Evolutionary conservation across 1,140 invertebrate genomes (phyloP).

Genomic region (Penaeus chinensis): DNA sequence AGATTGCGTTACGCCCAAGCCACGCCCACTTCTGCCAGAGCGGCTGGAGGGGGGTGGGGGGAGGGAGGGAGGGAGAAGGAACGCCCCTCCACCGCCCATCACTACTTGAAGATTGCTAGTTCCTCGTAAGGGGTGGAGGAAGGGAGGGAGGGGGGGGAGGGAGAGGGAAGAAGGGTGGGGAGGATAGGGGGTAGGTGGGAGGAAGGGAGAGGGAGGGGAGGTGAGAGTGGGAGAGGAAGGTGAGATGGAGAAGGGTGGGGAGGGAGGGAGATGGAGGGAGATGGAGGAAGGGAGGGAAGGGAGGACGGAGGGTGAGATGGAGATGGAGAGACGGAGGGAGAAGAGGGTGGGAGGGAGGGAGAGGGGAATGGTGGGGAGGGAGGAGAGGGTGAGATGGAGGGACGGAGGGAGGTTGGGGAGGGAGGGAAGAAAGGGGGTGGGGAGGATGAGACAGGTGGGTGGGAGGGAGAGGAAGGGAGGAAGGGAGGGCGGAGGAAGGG

Average conservation of each 20-base stretch:
- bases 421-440: slow-evolving; percentile 1
- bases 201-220: background rate
- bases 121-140: background rate
- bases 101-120: too few species aligned
- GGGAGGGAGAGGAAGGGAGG: slow-evolving; percentile 19
- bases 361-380: background rate
- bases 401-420: background rate
- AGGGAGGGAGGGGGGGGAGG: background rate
- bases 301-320: background rate
- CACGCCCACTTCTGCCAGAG: slow-evolving; percentile 18
- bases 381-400: background rate
- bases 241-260: background rate
- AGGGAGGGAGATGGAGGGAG: background rate
- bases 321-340: background rate
- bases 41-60: background rate
- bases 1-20: slow-evolving; percentile 39
- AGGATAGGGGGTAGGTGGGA: background rate
- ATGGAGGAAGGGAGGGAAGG: background rate
- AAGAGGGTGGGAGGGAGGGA: background rate
- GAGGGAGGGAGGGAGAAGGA: background rate
- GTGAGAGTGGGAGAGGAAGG: too few species aligned
- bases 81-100: too few species aligned
- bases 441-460: background rate
- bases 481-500: slow-evolving; percentile 3
- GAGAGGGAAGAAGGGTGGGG: background rate